Conservation (phyloP, 2,888 invertebrate species). For the Petrolisthes manimaculis region DNA sequence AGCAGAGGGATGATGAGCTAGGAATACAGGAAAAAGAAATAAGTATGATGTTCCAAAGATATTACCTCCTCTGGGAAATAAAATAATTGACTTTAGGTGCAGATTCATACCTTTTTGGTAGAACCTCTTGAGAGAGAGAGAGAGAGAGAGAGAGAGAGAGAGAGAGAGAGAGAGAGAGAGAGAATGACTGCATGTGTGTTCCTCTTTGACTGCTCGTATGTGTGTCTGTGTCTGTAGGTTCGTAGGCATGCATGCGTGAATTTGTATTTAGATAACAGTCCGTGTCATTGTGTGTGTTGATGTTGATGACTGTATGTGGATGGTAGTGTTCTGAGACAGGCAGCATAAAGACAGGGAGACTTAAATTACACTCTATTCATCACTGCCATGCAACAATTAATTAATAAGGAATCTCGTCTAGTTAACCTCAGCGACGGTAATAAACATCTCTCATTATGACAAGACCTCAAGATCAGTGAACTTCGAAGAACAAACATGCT, state of each 20-base stretch:
- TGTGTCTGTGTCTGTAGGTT: neutral
- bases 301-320: slow-evolving; percentile 21
- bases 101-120: neutral
- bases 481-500: neutral
- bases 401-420: too few species aligned
- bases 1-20: neutral
- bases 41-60: neutral
- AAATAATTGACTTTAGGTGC: neutral
- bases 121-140: neutral
- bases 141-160: neutral
- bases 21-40: neutral
- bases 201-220: neutral
- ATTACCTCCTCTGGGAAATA: neutral
- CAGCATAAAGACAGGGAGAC: too few species aligned
- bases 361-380: too few species aligned
- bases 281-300: slow-evolving; percentile 24
- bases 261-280: slow-evolving; percentile 15
- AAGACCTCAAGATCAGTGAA: too few species aligned
- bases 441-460: too few species aligned
- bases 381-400: too few species aligned
- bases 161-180: neutral
- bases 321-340: neutral
- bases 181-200: neutral
- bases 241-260: neutral
- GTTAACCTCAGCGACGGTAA: too few species aligned